Percentiles rank a stretch among this genome's conserved stretches.
These are phyloP conservation scores for Columba janthina DNA, from an alignment of 2,113 vertebrate genomes.

Conservation along the genomic window DNA sequence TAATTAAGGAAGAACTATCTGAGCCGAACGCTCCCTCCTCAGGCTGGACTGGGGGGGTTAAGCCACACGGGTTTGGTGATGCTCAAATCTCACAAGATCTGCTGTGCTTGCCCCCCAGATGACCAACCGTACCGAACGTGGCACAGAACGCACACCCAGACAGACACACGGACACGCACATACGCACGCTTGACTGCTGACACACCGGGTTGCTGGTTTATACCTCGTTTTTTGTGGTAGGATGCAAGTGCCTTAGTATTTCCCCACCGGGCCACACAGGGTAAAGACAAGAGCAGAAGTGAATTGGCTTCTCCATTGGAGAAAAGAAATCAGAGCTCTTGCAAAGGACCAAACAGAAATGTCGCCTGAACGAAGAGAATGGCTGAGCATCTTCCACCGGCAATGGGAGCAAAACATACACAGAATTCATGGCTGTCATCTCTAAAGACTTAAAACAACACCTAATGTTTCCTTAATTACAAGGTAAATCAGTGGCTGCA, in stretches of 20 bases:
- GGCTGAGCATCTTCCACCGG: not conserved
- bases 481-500: not conserved
- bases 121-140: not conserved
- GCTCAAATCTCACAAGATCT: not conserved
- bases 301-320: conserved; percentile 38
- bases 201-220: not conserved
- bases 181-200: rapidly evolving
- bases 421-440: not conserved
- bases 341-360: not conserved
- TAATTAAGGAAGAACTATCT: not conserved
- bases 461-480: not conserved
- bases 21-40: not conserved
- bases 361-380: not conserved
- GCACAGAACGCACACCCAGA: rapidly evolving
- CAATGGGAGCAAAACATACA: not conserved
- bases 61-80: not conserved
- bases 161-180: too few relatives aligned
- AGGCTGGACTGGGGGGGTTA: not conserved
- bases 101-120: not conserved
- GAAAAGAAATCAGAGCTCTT: conserved; percentile 2
- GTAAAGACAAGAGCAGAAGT: not conserved
- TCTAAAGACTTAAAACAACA: not conserved
- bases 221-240: rapidly evolving
- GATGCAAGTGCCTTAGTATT: not conserved
- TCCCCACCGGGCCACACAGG: not conserved